These are phyloP conservation scores for Drosophila mojavensis DNA, from an alignment of 1,140 invertebrate genomes.

Conservation along the genomic window DNA sequence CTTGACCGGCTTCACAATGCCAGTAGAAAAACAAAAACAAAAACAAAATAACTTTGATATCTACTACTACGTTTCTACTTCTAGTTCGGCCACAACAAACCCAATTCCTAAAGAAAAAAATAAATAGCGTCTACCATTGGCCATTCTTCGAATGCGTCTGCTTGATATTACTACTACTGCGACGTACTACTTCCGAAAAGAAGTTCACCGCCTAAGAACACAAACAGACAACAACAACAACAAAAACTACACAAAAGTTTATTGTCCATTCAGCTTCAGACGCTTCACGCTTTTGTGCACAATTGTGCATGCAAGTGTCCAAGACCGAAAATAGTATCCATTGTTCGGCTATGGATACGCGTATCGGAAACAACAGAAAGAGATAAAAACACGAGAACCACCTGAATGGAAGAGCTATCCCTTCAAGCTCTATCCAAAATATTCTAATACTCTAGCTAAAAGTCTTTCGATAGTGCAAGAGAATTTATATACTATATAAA, in stretches of 20 bases:
- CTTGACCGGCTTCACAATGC: constrained; percentile 77
- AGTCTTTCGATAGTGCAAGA: not conserved
- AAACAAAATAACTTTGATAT: constrained; percentile 22
- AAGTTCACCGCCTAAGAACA: constrained; percentile 66
- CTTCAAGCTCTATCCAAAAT: constrained; percentile 14
- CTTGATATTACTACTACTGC: constrained; percentile 9
- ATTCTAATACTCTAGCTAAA: not conserved
- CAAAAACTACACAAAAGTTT: constrained; percentile 45
- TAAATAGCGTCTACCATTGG: constrained; percentile 34
- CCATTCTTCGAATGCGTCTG: constrained; percentile 30
- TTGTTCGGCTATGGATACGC: constrained; percentile 43
- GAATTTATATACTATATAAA: too few species aligned
- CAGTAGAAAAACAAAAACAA: constrained; percentile 12
- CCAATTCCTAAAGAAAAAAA: constrained; percentile 57
- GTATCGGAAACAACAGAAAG: constrained; percentile 31
- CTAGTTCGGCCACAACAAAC: constrained; percentile 33
- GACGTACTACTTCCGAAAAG: constrained; percentile 56
- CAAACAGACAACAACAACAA: constrained; percentile 14
- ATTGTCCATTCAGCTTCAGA: constrained; percentile 65
- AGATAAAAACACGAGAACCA: constrained; percentile 18
- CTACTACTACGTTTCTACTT: constrained; percentile 57
- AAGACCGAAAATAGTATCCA: constrained; percentile 72
- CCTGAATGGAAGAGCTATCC: constrained; percentile 9
- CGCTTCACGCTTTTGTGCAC: constrained; percentile 76
- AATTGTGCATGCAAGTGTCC: constrained; percentile 79